Conservation (phyloP, 2,888 invertebrate genomes). For the Dolichomitus sp. region DNA sequence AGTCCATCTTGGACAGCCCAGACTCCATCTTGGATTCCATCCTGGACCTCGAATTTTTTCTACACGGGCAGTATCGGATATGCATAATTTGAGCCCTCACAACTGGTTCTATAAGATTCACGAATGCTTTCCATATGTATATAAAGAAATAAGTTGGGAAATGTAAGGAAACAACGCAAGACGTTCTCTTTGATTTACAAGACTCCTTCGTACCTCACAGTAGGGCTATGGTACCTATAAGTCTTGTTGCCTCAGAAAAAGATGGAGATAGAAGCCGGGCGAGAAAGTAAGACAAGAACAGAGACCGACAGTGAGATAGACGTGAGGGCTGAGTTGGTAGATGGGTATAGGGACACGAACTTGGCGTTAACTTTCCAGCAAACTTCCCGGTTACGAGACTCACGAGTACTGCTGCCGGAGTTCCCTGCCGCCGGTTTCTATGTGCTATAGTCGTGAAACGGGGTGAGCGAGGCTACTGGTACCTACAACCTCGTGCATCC, state of each 20-base stretch:
- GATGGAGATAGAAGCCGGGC: conserved; percentile 53
- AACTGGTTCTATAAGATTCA: no score
- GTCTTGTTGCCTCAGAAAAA: conserved; percentile 39
- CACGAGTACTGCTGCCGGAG: conserved; percentile 56
- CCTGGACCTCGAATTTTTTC: no score
- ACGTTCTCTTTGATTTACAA: not conserved
- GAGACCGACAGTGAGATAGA: conserved; percentile 22
- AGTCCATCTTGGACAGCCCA: no score
- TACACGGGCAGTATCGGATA: no score
- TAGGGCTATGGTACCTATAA: conserved; percentile 32
- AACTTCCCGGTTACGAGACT: conserved; percentile 70
- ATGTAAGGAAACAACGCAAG: not conserved
- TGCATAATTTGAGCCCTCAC: no score
- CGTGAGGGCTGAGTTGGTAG: conserved; percentile 19
- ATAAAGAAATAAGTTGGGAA: not conserved
- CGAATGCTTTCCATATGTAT: no score
- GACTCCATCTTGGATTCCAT: no score
- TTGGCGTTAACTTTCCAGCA: conserved; percentile 69
- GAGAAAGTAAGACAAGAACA: conserved; percentile 35
- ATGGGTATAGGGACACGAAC: conserved; percentile 58
- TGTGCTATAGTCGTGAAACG: conserved; percentile 19
- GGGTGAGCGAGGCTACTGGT: conserved; percentile 17
- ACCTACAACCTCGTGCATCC: conserved; percentile 52
- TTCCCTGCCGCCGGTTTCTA: conserved; percentile 46
- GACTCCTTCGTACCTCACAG: not conserved